Evolutionary conservation across 2,113 vertebrate species (phyloP), one percentile per base, ranked within the genome.

Genomic region (Deroptyus accipitrinus): DNA sequence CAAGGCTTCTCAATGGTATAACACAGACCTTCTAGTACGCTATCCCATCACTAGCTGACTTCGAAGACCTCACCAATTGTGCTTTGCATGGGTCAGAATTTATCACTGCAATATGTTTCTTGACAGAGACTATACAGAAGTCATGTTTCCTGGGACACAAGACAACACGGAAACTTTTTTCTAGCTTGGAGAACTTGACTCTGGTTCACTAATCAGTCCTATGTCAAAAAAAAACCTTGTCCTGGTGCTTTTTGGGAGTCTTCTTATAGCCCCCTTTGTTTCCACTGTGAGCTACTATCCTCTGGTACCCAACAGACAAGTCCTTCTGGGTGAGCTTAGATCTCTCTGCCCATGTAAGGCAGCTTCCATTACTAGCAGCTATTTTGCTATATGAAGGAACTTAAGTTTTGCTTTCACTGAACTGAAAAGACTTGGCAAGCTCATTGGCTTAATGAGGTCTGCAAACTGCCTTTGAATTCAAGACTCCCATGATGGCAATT

Each of bases 361-460:
- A 86, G 52, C 44, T n/a, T 84, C 44, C 37, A 13, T 27, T 79
- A 31, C 78, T n/a, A 44, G 73, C 73, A 90, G 86, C 69, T 78
- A n/a, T 20, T 86, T 79, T 75, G 41, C 33, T 79, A 1, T n/a
- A 22, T 13, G 87, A 64, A 86, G 59, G 68, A 20, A 30, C 37
- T 80, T 30, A 25, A 92, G 14, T 5, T 2, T 52, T 81, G 61
- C 64, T 72, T 82, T 62, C 61, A 57, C 4, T 68, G 61, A 75
- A 41, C 18, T 67, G 39, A 31, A 90, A 87, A 75, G 64, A 57
- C 25, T 87, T 95, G 92, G 94, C 83, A 86, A 82, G 49, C 77
- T 84, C 19, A 2, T 66, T 54, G 70, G 31, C 81, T 85, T 96
- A 95, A 96, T 73, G 92, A 97, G 86, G 31, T 84, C 92, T 96